phyloP scores from a whole-genome alignment of 2,113 vertebrate genomes.

The Tautogolabrus adspersus region DNA sequence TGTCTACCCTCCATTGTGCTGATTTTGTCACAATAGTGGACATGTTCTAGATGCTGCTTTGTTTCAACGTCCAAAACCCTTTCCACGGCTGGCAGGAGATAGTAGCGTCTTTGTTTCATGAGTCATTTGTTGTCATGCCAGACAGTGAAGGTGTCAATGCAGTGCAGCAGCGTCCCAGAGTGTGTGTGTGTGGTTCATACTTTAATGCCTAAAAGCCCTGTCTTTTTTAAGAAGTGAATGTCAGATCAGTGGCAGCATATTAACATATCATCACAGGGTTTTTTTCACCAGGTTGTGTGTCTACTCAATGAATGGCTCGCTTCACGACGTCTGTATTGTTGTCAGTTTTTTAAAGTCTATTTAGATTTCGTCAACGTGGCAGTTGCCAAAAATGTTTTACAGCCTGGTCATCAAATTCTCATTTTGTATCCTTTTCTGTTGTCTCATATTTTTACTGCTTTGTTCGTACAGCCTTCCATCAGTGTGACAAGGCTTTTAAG shows the following conservation, averaged over 20 bases:
- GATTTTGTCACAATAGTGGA: conserved; percentile 67
- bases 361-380: not conserved
- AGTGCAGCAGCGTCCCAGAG: too few relatives aligned
- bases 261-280: not conserved
- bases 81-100: conserved; percentile 44
- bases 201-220: conserved; percentile 73
- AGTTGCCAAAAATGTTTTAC: conserved; percentile 16
- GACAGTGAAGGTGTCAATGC: conserved; percentile 57
- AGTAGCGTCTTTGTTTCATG: conserved; percentile 64
- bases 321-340: not conserved
- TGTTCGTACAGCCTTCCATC: conserved; percentile 36
- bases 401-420: conserved; percentile 4
- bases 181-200: conserved; percentile 66
- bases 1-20: conserved; percentile 65
- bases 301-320: not conserved
- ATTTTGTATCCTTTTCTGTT: not conserved
- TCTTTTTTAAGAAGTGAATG: conserved; percentile 43
- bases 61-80: conserved; percentile 59
- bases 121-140: conserved; percentile 76
- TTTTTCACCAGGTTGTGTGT: too few relatives aligned
- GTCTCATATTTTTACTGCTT: conserved; percentile 18
- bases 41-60: conserved; percentile 58
- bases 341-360: too few relatives aligned
- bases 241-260: conserved; percentile 6
- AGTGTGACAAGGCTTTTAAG: conserved; percentile 71